These are phyloP conservation scores for Callopanchax toddi DNA, from an alignment of 2,113 vertebrate genomes.

Conservation along the genomic window DNA sequence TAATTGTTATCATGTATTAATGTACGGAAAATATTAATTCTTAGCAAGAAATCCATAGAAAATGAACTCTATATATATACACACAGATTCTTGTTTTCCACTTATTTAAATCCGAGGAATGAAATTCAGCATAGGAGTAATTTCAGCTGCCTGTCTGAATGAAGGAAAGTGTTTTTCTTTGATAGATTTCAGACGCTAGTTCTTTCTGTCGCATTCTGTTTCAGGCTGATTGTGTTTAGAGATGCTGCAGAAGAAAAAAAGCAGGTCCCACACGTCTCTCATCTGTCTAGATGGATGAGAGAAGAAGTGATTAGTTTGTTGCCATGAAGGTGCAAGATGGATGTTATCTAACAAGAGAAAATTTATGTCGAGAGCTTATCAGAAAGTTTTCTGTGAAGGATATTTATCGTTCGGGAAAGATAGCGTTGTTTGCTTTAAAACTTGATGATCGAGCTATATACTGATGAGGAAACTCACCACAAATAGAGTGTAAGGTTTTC, in stretches of 20 bases:
- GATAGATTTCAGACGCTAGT: slow-evolving; percentile 66
- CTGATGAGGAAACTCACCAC: background rate
- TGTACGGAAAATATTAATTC: background rate
- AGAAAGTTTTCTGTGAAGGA: background rate
- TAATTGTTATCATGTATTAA: no score
- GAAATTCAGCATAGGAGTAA: slow-evolving; percentile 30
- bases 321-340: slow-evolving; percentile 37
- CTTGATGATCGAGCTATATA: slow-evolving; percentile 2
- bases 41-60: slow-evolving; percentile 2
- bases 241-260: slow-evolving; percentile 64
- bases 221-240: slow-evolving; percentile 50
- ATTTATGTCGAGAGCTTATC: slow-evolving; percentile 17
- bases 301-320: slow-evolving; percentile 47
- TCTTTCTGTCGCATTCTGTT: slow-evolving; percentile 74
- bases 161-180: slow-evolving; percentile 33
- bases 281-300: slow-evolving; percentile 37
- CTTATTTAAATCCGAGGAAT: slow-evolving; percentile 14
- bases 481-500: no score
- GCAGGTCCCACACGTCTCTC: slow-evolving; percentile 48
- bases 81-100: slow-evolving; percentile 11
- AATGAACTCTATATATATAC: background rate
- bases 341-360: slow-evolving; percentile 15
- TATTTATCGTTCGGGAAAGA: background rate
- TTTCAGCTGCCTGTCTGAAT: slow-evolving; percentile 26
- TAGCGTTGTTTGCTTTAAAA: background rate